Evolutionary conservation across 2,888 invertebrate species (phyloP), one percentile per base, ranked within the genome.

Genomic region (Nasonia oneida): DNA sequence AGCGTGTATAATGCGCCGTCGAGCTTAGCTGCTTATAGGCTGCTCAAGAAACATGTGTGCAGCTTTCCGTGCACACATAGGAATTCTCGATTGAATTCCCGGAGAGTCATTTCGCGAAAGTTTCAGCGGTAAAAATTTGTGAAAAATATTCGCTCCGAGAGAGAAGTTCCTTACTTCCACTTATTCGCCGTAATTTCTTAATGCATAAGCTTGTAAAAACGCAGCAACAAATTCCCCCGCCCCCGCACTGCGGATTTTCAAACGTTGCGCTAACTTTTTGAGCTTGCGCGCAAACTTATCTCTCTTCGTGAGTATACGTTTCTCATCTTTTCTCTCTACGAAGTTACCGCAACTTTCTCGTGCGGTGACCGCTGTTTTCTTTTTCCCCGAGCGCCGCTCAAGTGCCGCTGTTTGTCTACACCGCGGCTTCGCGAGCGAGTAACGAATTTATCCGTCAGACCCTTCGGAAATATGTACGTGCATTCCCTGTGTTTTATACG

Each of bases 1-100:
- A 84, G 84, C 73, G 47, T 73, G 61, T 85, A 87, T 86, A 83
- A 88, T 80, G 74, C 12, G 10, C 42, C 15, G 61, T 23, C 8
- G n/a, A 61, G 57, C 47, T 47, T 47, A 47, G 47, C 47, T 47
- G 47, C 57, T 61, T 61, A 57, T n/a, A 10, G 77, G 14, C 42
- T 64, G 23, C n/a, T 64, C 29, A 10, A 67, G 23, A 47, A 2
- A 47, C 2, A 47, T 12, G 47, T 10, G 47, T 12, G 8, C 10
- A 10, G 37, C 10, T 33, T 67, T 67, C 23, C n/a, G n/a, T n/a
- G n/a, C 23, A 23, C 23, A 23, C 23, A 23, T 23, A 23, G 23
- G 23, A 23, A 23, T 23, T 23, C 23, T 23, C 23, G 23, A 23
- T 23, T 23, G 23, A 23, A 23, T 23, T 23, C n/a, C n/a, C n/a